A percentile compares a stretch with the other conserved stretches of the same genome.
These are phyloP conservation scores for Luscinia luscinia DNA, from an alignment of 2,797 vertebrate genomes.

Conservation along the genomic window DNA sequence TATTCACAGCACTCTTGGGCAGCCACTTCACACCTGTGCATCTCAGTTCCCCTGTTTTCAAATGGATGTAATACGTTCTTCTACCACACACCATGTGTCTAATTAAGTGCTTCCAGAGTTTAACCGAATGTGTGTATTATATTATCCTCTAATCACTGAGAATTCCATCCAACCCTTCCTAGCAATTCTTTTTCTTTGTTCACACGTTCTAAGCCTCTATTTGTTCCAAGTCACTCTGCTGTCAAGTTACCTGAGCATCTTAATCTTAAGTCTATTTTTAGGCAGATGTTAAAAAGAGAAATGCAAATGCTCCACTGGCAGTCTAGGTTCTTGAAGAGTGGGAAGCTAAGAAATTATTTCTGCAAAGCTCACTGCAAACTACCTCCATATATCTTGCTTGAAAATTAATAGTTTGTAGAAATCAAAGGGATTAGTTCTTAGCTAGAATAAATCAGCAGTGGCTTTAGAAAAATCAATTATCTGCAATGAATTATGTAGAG, in stretches of 20 bases:
- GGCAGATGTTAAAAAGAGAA: background rate
- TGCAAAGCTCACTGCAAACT: background rate
- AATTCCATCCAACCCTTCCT: background rate
- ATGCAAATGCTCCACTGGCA: constrained; percentile 24
- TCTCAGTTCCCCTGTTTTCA: background rate
- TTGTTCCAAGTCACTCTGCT: constrained; percentile 22
- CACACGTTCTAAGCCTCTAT: background rate
- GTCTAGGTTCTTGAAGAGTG: background rate
- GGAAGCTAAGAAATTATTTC: constrained; percentile 45
- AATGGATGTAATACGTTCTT: background rate
- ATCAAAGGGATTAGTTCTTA: constrained; percentile 29
- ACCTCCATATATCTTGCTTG: background rate
- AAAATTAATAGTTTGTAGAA: constrained; percentile 25
- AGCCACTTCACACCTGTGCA: background rate
- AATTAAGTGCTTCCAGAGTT: constrained; percentile 32
- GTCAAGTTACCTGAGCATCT: constrained; percentile 4
- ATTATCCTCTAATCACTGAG: background rate
- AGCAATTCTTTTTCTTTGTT: constrained; percentile 25
- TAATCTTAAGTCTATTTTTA: constrained; percentile 7
- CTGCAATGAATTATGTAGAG: background rate
- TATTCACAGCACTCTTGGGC: background rate
- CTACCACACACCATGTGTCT: background rate
- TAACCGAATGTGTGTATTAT: background rate
- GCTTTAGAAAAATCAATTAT: constrained; percentile 2
- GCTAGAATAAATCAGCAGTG: constrained; percentile 29